Evolutionary conservation across 2,888 invertebrate species (phyloP).

Genomic region (Elmis aenea): DNA sequence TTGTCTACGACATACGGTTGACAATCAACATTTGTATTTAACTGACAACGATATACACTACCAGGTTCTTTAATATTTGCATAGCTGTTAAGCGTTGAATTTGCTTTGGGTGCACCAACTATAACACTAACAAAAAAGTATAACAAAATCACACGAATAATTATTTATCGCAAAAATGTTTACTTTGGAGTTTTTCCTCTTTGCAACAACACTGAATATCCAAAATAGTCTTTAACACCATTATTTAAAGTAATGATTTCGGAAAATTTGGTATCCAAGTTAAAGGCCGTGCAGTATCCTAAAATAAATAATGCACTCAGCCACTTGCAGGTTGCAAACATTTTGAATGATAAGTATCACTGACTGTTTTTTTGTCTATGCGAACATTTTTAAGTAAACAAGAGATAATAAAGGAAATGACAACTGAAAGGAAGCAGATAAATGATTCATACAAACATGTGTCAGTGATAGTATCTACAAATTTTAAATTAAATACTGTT

Average conservation of each 20-base stretch:
- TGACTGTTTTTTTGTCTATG: too few relatives aligned
- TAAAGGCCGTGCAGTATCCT: background rate
- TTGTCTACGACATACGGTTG: slow-evolving; percentile 29
- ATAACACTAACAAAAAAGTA: slow-evolving; percentile 14
- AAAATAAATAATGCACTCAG: too few relatives aligned
- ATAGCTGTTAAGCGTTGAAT: slow-evolving; percentile 44
- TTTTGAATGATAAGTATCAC: too few relatives aligned
- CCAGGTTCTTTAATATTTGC: slow-evolving; percentile 48
- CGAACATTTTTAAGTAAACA: too few relatives aligned
- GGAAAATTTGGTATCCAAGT: slow-evolving; percentile 8
- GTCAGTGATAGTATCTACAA: too few relatives aligned
- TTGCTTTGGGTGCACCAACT: slow-evolving; percentile 39
- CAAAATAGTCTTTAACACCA: slow-evolving; percentile 15
- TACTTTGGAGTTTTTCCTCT: slow-evolving; percentile 11
- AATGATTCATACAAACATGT: too few relatives aligned
- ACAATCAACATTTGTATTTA: slow-evolving; percentile 35
- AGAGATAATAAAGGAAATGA: too few relatives aligned
- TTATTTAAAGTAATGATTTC: slow-evolving; percentile 6
- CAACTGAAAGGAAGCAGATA: too few relatives aligned
- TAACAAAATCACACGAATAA: background rate
- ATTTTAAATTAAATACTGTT: too few relatives aligned
- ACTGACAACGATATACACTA: slow-evolving; percentile 49
- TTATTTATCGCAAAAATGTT: background rate
- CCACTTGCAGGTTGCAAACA: too few relatives aligned
- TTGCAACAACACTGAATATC: slow-evolving; percentile 21